Percentiles rank a stretch among this genome's conserved stretches.
Conservation (phyloP, 2,797 vertebrate genomes). For the Amblyopsis hoosieri region DNA sequence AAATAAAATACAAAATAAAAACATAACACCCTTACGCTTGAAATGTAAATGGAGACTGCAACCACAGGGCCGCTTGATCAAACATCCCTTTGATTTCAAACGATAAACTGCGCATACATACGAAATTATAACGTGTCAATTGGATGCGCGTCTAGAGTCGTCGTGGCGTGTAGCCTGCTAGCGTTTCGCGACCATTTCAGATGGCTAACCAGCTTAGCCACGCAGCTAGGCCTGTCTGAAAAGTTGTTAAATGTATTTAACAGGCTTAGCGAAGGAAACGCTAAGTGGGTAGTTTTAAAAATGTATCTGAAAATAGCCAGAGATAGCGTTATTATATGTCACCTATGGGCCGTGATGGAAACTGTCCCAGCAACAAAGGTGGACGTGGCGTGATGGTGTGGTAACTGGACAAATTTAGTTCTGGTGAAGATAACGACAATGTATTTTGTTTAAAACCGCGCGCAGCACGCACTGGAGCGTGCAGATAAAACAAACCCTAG, state of each 20-base stretch:
- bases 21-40: not conserved
- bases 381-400: not conserved
- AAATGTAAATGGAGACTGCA: no score
- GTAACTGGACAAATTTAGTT: not conserved
- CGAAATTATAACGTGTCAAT: constrained; percentile 43
- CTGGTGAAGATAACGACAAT: not conserved
- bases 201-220: constrained; percentile 48
- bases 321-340: constrained; percentile 43
- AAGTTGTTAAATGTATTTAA: constrained; percentile 36
- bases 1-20: not conserved
- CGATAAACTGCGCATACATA: constrained; percentile 8
- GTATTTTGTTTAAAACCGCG: not conserved
- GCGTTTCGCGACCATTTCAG: not conserved
- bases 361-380: constrained; percentile 59
- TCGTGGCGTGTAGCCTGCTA: constrained; percentile 44
- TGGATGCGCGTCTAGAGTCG: constrained; percentile 25
- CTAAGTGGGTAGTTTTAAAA: constrained; percentile 41
- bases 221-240: constrained; percentile 59
- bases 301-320: constrained; percentile 19
- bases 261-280: constrained; percentile 36
- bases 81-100: not conserved
- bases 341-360: constrained; percentile 49
- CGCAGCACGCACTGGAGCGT: not conserved
- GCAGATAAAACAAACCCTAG: not conserved
- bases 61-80: no score